Percentiles rank a stretch among this genome's conserved stretches.
Evolutionary conservation across 2,888 invertebrate genomes (phyloP).

Genomic region (Noctua pronuba): DNA sequence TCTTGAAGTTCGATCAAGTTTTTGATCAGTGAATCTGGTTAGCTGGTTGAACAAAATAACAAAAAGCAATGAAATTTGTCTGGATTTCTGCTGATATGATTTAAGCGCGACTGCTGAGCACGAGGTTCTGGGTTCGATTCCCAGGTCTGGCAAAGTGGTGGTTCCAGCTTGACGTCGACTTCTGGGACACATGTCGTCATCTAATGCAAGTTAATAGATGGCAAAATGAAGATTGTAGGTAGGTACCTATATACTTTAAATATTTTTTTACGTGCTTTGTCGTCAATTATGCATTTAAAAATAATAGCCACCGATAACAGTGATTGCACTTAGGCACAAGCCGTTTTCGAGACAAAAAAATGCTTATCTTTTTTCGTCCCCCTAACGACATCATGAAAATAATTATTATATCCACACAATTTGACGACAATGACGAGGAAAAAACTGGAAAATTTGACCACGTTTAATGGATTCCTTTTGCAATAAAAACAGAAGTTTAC

Average conservation of each 20-base stretch:
- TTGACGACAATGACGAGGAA: background rate
- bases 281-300: background rate
- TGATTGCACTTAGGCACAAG: background rate
- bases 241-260: no score
- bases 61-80: no score
- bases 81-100: no score
- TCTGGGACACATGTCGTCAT: background rate
- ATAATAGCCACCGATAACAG: background rate
- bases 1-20: background rate
- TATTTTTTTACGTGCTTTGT: background rate
- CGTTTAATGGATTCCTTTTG: conserved; percentile 31
- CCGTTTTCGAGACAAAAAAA: background rate
- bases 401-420: conserved; percentile 9
- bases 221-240: no score
- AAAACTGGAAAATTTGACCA: background rate
- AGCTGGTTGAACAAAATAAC: no score
- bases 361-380: background rate
- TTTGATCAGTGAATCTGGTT: no score
- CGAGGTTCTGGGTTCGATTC: no score
- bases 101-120: no score
- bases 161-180: no score
- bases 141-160: no score
- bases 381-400: background rate
- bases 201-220: background rate
- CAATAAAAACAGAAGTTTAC: background rate